A percentile compares a stretch with the other conserved stretches of the same genome.
These are phyloP conservation scores for Leucophenga maculata DNA, from an alignment of 2,888 invertebrate species.

Conservation along the genomic window DNA sequence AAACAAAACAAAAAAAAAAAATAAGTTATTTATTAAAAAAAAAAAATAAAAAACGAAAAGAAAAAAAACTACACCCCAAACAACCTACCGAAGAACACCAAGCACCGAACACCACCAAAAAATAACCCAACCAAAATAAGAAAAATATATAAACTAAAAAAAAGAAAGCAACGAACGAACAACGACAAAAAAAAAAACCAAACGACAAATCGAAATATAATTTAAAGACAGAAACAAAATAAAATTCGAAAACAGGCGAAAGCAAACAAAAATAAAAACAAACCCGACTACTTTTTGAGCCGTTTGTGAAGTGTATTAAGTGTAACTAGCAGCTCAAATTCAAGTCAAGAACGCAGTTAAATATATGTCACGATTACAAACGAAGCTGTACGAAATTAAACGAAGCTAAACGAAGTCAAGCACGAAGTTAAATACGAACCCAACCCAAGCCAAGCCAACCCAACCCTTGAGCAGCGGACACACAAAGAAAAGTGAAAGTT, in stretches of 20 bases:
- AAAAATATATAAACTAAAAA: slow-evolving; percentile 4
- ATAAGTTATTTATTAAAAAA: background rate
- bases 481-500: slow-evolving; percentile 4
- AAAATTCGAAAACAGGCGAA: no score
- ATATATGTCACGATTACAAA: slow-evolving; percentile 41
- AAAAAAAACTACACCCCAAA: slow-evolving; percentile 15
- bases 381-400: slow-evolving; percentile 27
- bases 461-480: background rate
- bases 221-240: no score
- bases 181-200: background rate
- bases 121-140: slow-evolving; percentile 23
- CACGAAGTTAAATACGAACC: slow-evolving; percentile 13
- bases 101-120: no score
- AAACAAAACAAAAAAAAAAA: background rate
- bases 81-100: slow-evolving; percentile 8
- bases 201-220: no score
- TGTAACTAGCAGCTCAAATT: slow-evolving; percentile 38
- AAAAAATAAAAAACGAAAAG: slow-evolving; percentile 15
- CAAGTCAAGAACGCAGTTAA: slow-evolving; percentile 15
- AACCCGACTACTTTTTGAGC: no score
- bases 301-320: no score
- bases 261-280: no score
- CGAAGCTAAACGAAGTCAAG: background rate
- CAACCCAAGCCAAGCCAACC: background rate
- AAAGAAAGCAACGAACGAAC: background rate